Base-by-base conservation (phyloP, 1,140 invertebrate species). In the Pseudomyrmex gracilis region DNA sequence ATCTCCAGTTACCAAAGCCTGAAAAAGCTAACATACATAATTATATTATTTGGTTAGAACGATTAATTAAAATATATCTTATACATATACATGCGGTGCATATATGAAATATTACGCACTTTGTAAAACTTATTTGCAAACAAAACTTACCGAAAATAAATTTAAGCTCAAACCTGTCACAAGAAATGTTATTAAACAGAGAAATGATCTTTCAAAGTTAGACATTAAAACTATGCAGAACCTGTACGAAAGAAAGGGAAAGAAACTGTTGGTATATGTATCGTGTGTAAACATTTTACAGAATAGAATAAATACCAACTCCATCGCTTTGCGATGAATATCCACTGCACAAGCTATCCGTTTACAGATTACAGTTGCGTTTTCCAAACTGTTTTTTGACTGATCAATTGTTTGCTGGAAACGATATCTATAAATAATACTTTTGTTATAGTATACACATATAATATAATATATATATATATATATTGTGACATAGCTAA, bases 391-490 rank as follows among this genome's bases (percentile, higher is more conserved):
- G 24, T 71, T 53, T 51, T 43, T 49, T 13, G 2, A 45, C 8
- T 34, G 24, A 10, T 13, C 24, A 8, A 80, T 47, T 57, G 51
- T 22, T 8, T 34, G 20, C n/a, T 71, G 34, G 7, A 80, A 71
- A 71, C 76, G 76, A 10, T 80, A 70, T 3, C 67, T 80, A 17
- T 17, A 71, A 80, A 70, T 70, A 55, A 55, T 13, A 15, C 13
- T 70, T 70, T 1, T 34, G 12, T 43, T 63, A 4, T 73, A 73
- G 47, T 60, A 47, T 4, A 34, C 24, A 4, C 2, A 34, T 34
- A 24, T 24, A 24, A 24, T 24, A 34, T n/a, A n/a, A n/a, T n/a
- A n/a, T n/a, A n/a, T n/a, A n/a, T 34, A 34, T 0, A 34, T 34
- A 0, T 34, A 5, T 34, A 34, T 5, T 34, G 34, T 34, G 34